These are phyloP conservation scores for Meliscaeva auricollis DNA, from an alignment of 2,888 invertebrate genomes.

Conservation along the genomic window DNA sequence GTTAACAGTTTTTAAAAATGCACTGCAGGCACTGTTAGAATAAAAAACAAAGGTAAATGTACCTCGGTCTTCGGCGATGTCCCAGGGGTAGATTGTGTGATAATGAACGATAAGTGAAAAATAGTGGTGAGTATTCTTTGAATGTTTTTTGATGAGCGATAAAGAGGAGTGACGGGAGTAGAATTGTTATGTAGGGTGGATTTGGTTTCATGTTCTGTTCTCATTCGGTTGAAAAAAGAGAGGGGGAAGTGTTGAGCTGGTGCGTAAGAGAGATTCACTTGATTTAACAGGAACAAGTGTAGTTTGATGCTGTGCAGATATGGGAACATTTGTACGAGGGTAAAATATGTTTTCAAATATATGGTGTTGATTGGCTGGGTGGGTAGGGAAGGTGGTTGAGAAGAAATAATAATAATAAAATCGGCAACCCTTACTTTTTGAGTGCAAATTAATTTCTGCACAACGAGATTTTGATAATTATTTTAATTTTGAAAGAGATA, in stretches of 20 bases:
- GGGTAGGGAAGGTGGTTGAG: conserved; percentile 17
- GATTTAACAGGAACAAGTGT: conserved; percentile 60
- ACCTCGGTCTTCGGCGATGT: neutral
- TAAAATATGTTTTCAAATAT: neutral
- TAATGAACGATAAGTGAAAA: conserved; percentile 19
- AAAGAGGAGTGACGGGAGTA: neutral
- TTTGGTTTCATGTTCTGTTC: neutral
- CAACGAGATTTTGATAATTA: too few relatives aligned
- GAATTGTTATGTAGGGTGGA: neutral
- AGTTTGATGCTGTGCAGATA: neutral
- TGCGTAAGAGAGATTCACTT: conserved; percentile 48
- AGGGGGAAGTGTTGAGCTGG: neutral
- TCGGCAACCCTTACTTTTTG: too few relatives aligned
- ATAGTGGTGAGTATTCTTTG: conserved; percentile 18
- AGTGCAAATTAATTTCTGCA: too few relatives aligned
- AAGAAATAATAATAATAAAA: too few relatives aligned
- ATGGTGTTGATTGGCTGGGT: conserved; percentile 52
- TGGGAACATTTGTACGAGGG: neutral
- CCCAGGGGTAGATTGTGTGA: conserved; percentile 1
- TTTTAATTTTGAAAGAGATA: too few relatives aligned
- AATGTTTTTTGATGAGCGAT: neutral
- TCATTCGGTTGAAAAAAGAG: neutral
- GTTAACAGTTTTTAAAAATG: conserved; percentile 26
- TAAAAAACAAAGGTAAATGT: conserved; percentile 15
- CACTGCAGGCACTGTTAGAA: conserved; percentile 33